These are phyloP conservation scores for Zaprionus capensis DNA, from an alignment of 1,140 invertebrate species.

Conservation along the genomic window DNA sequence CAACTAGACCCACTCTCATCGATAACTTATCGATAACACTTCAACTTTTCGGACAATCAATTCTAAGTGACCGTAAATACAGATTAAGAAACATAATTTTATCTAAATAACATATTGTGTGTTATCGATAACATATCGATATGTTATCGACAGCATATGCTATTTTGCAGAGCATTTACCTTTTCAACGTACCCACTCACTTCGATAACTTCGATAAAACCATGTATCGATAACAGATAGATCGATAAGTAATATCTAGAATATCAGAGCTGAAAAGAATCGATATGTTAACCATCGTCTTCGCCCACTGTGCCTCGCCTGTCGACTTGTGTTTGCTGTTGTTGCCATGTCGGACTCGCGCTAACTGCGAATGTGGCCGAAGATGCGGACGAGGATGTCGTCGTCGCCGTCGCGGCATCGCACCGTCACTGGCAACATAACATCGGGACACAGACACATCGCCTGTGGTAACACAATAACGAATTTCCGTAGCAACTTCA, in stretches of 20 bases:
- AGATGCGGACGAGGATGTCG: conserved; percentile 16
- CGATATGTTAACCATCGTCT: neutral
- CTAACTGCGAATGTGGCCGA: conserved; percentile 42
- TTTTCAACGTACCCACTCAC: too few relatives aligned
- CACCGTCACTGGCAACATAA: conserved; percentile 56
- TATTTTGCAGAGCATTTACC: too few relatives aligned
- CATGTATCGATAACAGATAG: neutral
- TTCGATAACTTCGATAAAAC: neutral
- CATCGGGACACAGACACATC: conserved; percentile 80
- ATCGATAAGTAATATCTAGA: neutral
- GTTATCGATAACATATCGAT: neutral
- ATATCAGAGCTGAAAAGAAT: neutral
- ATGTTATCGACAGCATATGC: too few relatives aligned
- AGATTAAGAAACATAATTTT: too few relatives aligned
- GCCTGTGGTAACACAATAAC: conserved; percentile 83
- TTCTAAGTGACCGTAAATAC: too few relatives aligned
- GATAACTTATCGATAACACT: neutral
- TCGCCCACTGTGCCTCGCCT: conserved; percentile 36
- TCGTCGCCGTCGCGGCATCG: neutral
- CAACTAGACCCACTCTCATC: too few relatives aligned
- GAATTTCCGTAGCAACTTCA: conserved; percentile 83
- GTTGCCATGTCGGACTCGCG: conserved; percentile 41
- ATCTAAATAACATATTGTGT: too few relatives aligned
- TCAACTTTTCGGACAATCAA: neutral
- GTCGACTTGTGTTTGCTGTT: conserved; percentile 15